Evolutionary conservation across 2,888 invertebrate species (phyloP).

Genomic region (Spodoptera picta): DNA sequence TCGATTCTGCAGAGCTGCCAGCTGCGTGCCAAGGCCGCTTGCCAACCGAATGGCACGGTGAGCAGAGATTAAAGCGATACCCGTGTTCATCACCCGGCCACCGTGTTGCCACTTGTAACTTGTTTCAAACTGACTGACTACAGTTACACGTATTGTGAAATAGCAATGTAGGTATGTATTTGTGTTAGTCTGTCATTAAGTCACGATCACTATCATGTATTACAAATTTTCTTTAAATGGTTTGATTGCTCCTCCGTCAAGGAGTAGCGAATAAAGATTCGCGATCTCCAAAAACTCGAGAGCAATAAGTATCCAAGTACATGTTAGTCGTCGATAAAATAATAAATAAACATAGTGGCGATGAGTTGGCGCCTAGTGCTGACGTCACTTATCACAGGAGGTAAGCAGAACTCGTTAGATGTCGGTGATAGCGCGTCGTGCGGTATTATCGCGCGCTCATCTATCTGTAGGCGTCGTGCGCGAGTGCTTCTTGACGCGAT

Average conservation of each 20-base stretch:
- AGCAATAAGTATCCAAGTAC: no score
- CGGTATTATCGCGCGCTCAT: slow-evolving; percentile 23
- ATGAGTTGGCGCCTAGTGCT: slow-evolving; percentile 12
- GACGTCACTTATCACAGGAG: slow-evolving; percentile 36
- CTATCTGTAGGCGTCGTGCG: slow-evolving; percentile 34
- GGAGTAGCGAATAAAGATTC: no score
- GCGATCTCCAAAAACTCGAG: no score
- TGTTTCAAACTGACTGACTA: no score
- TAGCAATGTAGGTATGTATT: no score
- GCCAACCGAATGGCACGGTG: slow-evolving; percentile 20
- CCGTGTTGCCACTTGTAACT: no score
- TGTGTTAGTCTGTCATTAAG: no score
- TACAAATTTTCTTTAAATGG: no score
- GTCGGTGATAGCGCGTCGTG: slow-evolving; percentile 10
- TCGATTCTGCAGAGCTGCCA: slow-evolving; percentile 57
- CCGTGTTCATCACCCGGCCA: no score
- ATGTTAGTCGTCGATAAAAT: not conserved
- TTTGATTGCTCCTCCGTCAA: no score
- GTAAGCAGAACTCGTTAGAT: slow-evolving; percentile 9
- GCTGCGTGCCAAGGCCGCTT: slow-evolving; percentile 36
- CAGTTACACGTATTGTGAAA: no score
- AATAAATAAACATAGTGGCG: slow-evolving; percentile 20
- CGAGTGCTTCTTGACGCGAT: slow-evolving; percentile 39
- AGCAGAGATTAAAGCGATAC: slow-evolving; percentile 7
- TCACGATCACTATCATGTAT: no score